Evolutionary conservation across 2,113 vertebrate genomes (phyloP).

Genomic region (Caloenas nicobarica): DNA sequence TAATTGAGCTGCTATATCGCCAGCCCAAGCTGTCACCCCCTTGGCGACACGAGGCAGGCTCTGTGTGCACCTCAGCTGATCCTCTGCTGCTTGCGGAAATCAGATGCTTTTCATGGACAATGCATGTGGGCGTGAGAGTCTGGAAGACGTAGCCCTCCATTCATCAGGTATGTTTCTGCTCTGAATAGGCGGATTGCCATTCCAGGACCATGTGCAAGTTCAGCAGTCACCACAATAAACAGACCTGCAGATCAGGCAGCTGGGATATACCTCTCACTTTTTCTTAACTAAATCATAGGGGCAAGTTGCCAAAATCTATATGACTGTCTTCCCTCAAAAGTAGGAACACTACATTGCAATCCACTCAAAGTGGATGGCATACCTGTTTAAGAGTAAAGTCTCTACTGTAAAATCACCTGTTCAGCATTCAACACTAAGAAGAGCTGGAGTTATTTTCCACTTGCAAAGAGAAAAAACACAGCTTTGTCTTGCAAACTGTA

Average conservation of each 20-base stretch:
- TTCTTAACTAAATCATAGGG: not conserved
- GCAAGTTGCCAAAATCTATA: not conserved
- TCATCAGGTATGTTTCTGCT: not conserved
- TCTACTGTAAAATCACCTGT: not conserved
- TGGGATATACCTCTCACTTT: not conserved
- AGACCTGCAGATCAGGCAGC: not conserved
- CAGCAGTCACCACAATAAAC: not conserved
- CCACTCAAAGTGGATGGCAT: not conserved
- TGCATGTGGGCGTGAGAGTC: fast-evolving
- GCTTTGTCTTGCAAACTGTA: not conserved
- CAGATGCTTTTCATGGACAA: not conserved
- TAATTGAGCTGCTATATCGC: not conserved
- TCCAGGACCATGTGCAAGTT: not conserved
- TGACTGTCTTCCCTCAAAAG: not conserved
- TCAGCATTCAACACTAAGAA: not conserved
- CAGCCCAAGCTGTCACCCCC: not conserved
- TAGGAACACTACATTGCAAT: not conserved
- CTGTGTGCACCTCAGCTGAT: not conserved
- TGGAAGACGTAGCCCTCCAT: not conserved
- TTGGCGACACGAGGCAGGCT: not conserved
- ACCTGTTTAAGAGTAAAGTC: not conserved
- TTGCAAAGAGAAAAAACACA: not conserved
- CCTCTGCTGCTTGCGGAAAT: not conserved
- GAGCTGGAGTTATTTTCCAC: not conserved
- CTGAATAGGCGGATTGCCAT: not conserved